phyloP scores from a whole-genome alignment of 2,888 invertebrate species.

The Oscheius sp. region DNA sequence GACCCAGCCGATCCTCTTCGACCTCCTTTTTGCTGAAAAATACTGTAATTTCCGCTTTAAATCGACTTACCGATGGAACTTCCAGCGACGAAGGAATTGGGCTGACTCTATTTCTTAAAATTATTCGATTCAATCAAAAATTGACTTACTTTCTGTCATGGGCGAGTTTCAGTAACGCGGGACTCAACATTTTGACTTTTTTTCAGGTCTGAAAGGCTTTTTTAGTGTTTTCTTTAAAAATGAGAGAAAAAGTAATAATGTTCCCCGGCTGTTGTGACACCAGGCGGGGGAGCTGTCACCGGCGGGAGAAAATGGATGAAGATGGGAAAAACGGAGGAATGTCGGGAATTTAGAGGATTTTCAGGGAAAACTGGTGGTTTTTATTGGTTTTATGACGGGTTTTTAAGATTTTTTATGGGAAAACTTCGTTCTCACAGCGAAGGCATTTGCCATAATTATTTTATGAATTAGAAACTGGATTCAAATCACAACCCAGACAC shows the following conservation, averaged over 20 bases:
- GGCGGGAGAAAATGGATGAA: too few species aligned
- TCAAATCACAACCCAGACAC: too few species aligned
- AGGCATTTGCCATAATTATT: too few species aligned
- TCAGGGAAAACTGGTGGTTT: too few species aligned
- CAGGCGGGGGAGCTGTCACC: too few species aligned
- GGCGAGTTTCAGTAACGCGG: background rate
- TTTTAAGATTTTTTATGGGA: too few species aligned
- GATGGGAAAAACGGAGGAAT: background rate
- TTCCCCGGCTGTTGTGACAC: too few species aligned
- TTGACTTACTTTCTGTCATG: conserved; percentile 7
- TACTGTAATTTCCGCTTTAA: background rate
- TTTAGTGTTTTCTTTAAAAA: background rate
- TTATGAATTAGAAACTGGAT: too few species aligned
- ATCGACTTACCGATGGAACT: background rate
- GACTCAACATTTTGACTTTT: conserved; percentile 20
- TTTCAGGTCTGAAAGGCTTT: background rate
- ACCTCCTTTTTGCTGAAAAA: background rate
- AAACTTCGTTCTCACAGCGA: too few species aligned
- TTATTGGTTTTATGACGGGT: too few species aligned
- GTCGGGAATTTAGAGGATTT: background rate
- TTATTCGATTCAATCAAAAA: background rate
- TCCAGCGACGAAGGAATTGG: background rate
- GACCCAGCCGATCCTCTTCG: conserved; percentile 15
- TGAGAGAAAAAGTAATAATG: too few species aligned
- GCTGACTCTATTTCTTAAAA: background rate